Evolutionary conservation across 2,797 vertebrate genomes (phyloP).

Genomic region (Poecilia velifera): DNA sequence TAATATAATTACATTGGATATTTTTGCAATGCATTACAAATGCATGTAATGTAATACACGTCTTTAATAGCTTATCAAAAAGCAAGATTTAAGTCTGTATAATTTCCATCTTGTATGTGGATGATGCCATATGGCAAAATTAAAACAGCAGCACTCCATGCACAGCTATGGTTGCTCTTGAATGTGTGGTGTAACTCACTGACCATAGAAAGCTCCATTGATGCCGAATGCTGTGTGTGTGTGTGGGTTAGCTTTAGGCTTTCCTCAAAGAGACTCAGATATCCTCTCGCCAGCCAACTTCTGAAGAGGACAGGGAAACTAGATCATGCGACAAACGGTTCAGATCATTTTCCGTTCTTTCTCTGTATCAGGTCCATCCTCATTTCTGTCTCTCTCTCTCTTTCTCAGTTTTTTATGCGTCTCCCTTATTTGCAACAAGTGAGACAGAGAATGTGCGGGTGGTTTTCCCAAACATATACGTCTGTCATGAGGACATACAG

Average conservation of each 20-base stretch:
- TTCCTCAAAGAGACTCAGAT: slow-evolving; percentile 59
- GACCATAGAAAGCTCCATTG: slow-evolving; percentile 47
- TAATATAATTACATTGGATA: not conserved
- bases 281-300: slow-evolving; percentile 30
- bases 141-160: slow-evolving; percentile 28
- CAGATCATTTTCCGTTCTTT: slow-evolving; percentile 27
- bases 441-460: slow-evolving; percentile 61
- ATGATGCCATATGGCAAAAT: slow-evolving; percentile 18
- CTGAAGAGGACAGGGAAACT: slow-evolving; percentile 35
- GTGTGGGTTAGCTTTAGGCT: slow-evolving; percentile 55
- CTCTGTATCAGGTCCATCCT: not conserved
- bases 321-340: slow-evolving; percentile 62
- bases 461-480: slow-evolving; percentile 68
- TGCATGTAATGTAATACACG: slow-evolving; percentile 45
- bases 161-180: slow-evolving; percentile 35
- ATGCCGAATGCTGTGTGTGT: slow-evolving; percentile 45
- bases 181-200: slow-evolving; percentile 54
- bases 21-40: slow-evolving; percentile 34
- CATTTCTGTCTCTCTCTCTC: not conserved
- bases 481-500: slow-evolving; percentile 49
- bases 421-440: slow-evolving; percentile 49
- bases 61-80: slow-evolving; percentile 45
- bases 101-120: slow-evolving; percentile 37
- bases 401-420: slow-evolving; percentile 24
- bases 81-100: slow-evolving; percentile 54